Evolutionary conservation across 2,113 vertebrate genomes (phyloP).

Genomic region (Galemys pyrenaicus): DNA sequence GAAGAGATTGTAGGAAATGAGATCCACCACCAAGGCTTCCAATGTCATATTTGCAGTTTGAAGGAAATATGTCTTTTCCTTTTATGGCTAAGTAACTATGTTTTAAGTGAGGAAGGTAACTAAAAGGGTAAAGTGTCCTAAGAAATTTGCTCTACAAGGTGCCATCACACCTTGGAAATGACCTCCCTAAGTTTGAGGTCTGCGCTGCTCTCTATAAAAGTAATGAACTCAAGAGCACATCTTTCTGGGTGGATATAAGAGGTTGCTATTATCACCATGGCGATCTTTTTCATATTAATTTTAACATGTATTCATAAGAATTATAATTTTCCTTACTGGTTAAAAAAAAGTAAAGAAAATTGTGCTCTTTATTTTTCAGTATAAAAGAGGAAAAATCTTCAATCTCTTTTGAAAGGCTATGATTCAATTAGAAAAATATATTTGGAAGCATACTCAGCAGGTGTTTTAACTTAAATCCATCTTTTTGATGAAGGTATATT

Average conservation of each 20-base stretch:
- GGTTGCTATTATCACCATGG: slow-evolving; percentile 1
- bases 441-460: slow-evolving; percentile 47
- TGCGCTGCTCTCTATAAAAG: background rate
- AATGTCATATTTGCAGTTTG: background rate
- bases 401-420: slow-evolving; percentile 51
- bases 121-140: slow-evolving; percentile 8
- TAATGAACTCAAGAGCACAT: slow-evolving; percentile 21
- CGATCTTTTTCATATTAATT: slow-evolving; percentile 47
- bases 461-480: slow-evolving; percentile 53
- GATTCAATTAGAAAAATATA: slow-evolving; percentile 65
- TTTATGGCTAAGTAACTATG: slow-evolving; percentile 16
- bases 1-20: background rate
- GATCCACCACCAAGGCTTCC: background rate
- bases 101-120: slow-evolving; percentile 13
- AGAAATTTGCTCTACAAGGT: slow-evolving; percentile 27
- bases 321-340: slow-evolving; percentile 42
- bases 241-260: background rate
- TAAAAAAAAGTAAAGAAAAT: slow-evolving; percentile 36
- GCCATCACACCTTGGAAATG: background rate
- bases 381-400: slow-evolving; percentile 50
- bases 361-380: slow-evolving; percentile 47
- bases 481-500: slow-evolving; percentile 71
- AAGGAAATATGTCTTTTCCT: slow-evolving; percentile 38
- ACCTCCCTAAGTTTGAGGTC: background rate
- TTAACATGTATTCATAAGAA: slow-evolving; percentile 40